These are phyloP conservation scores for Polyergus mexicanus DNA, from an alignment of 1,140 invertebrate species.

Conservation along the genomic window DNA sequence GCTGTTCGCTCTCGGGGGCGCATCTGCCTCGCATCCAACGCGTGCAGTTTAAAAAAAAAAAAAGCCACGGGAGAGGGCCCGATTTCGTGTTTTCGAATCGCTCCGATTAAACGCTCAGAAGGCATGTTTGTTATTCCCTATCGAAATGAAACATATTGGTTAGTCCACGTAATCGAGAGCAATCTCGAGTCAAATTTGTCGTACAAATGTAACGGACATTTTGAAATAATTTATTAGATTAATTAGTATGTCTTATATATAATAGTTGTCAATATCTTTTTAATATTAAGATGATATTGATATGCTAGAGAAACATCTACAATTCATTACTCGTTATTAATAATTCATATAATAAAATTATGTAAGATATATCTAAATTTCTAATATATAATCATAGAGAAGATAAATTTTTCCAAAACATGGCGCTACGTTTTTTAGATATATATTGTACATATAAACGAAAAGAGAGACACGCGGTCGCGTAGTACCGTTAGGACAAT, in stretches of 20 bases:
- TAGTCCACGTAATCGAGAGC: background rate
- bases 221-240: background rate
- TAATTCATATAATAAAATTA: conserved; percentile 1
- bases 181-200: background rate
- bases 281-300: background rate
- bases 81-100: conserved; percentile 54
- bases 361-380: background rate
- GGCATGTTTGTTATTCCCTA: conserved; percentile 52
- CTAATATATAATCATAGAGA: background rate
- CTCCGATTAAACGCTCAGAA: conserved; percentile 51
- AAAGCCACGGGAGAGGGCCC: conserved; percentile 44
- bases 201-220: background rate
- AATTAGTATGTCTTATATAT: background rate
- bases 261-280: background rate
- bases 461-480: conserved; percentile 29
- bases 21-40: conserved; percentile 77
- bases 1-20: conserved; percentile 81
- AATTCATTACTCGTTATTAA: too few relatives aligned
- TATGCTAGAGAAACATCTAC: too few relatives aligned
- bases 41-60: conserved; percentile 69
- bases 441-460: conserved; percentile 15
- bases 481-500: conserved; percentile 46
- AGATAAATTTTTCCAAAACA: background rate
- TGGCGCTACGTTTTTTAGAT: conserved; percentile 47
- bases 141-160: conserved; percentile 24